These are phyloP conservation scores for Drosophila carrolli DNA, from an alignment of 1,140 invertebrate species.

Conservation along the genomic window DNA sequence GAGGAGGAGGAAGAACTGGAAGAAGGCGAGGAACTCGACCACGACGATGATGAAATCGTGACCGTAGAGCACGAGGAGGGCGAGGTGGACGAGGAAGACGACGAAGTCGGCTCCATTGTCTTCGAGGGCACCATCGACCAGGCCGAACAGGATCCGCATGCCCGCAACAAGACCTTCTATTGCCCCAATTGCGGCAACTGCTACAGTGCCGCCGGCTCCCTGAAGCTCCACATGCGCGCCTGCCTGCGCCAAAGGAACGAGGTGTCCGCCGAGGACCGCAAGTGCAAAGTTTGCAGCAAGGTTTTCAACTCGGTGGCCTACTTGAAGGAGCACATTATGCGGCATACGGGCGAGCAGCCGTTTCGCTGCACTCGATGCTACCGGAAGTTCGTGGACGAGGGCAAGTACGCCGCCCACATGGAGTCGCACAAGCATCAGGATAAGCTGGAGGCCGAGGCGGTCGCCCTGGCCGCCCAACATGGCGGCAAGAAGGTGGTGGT, in stretches of 20 bases:
- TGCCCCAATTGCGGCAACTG: conserved; percentile 83
- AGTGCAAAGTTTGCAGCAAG: conserved; percentile 79
- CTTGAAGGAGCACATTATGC: conserved; percentile 83
- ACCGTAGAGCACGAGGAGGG: conserved; percentile 52
- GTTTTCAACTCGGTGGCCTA: conserved; percentile 83
- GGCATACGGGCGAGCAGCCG: conserved; percentile 79
- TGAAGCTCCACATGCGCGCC: conserved; percentile 82
- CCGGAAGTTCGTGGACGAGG: conserved; percentile 79
- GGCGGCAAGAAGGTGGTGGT: conserved; percentile 81
- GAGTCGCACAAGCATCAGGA: conserved; percentile 81
- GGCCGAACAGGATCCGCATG: conserved; percentile 53
- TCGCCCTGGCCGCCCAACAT: conserved; percentile 67
- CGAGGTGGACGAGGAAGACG: conserved; percentile 59
- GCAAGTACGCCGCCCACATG: conserved; percentile 73
- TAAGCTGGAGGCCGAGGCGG: conserved; percentile 76
- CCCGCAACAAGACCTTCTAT: conserved; percentile 77
- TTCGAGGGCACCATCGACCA: conserved; percentile 70
- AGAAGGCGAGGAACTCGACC: conserved; percentile 28
- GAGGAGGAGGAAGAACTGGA: conserved; percentile 37
- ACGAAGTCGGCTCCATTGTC: conserved; percentile 53
- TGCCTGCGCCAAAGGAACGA: conserved; percentile 75
- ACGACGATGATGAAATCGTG: conserved; percentile 52
- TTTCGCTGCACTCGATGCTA: conserved; percentile 81
- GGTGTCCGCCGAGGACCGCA: conserved; percentile 72
- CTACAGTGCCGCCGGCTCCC: conserved; percentile 78